phyloP scores from a whole-genome alignment of 2,888 invertebrate species.

The Entomobrya proxima region DNA sequence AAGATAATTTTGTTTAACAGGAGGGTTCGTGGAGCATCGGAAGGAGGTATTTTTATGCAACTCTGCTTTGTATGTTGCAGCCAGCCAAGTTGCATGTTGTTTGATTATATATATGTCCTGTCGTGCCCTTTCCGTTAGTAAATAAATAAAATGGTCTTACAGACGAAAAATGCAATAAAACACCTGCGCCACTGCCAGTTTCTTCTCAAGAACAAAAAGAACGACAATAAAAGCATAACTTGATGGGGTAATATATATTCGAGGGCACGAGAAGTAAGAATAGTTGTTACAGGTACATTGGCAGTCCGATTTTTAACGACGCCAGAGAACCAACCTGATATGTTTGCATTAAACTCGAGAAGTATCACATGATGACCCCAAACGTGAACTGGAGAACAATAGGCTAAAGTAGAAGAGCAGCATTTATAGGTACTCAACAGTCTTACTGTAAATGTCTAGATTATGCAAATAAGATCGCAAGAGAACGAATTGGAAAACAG shows the following conservation, averaged over 20 bases:
- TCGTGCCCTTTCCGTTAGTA: constrained; percentile 23
- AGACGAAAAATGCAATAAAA: constrained; percentile 46
- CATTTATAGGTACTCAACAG: background rate
- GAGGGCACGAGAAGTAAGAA: background rate
- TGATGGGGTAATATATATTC: background rate
- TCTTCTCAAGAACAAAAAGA: constrained; percentile 3
- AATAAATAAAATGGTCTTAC: constrained; percentile 23
- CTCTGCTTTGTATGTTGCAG: background rate
- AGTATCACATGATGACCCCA: background rate
- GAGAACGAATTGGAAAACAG: background rate
- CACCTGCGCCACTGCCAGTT: constrained; percentile 28
- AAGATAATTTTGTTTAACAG: constrained; percentile 27
- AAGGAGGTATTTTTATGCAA: constrained; percentile 42
- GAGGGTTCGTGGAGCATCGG: constrained; percentile 13
- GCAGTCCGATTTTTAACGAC: constrained; percentile 33
- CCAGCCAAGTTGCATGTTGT: constrained; percentile 12
- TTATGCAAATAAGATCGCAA: constrained; percentile 33
- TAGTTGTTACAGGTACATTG: background rate
- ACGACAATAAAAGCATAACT: background rate
- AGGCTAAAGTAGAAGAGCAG: background rate
- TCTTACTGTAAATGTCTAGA: background rate
- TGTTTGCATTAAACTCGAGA: no score
- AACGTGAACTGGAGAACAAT: background rate
- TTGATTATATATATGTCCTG: constrained; percentile 28
- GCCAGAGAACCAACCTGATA: background rate